Percentiles rank a stretch among this genome's conserved stretches.
These are phyloP conservation scores for Agrotis puta DNA, from an alignment of 2,888 invertebrate species.

Conservation along the genomic window DNA sequence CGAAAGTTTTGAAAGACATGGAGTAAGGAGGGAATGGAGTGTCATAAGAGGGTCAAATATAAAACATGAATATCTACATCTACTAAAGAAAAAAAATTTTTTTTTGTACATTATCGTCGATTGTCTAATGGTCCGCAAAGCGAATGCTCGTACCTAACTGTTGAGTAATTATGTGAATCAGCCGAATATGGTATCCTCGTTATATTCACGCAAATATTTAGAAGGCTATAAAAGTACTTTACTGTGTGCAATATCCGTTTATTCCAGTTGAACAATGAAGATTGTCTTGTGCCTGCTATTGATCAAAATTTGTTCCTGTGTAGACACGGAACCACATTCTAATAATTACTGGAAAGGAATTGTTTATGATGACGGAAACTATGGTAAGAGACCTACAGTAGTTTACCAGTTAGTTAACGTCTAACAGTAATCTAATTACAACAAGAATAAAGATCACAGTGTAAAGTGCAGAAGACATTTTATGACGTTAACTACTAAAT, in stretches of 20 bases:
- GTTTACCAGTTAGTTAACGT: too few relatives aligned
- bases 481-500: too few relatives aligned
- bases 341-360: conserved; percentile 2
- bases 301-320: conserved; percentile 23
- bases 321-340: not conserved
- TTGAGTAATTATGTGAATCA: conserved; percentile 15
- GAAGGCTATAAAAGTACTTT: conserved; percentile 22
- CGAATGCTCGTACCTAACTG: too few relatives aligned
- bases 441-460: too few relatives aligned
- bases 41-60: too few relatives aligned
- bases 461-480: too few relatives aligned
- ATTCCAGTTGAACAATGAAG: conserved; percentile 28
- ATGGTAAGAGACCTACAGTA: conserved; percentile 30
- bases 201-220: conserved; percentile 24
- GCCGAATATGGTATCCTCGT: conserved; percentile 6
- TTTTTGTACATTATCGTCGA: too few relatives aligned
- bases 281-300: conserved; percentile 35
- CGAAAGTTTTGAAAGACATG: conserved; percentile 51
- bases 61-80: too few relatives aligned
- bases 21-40: conserved; percentile 30
- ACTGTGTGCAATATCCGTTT: too few relatives aligned
- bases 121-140: too few relatives aligned
- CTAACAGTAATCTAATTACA: too few relatives aligned
- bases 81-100: too few relatives aligned
- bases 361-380: conserved; percentile 16